Evolutionary conservation across 2,797 vertebrate genomes (phyloP).

Genomic region (Mormyrops boulengeri): DNA sequence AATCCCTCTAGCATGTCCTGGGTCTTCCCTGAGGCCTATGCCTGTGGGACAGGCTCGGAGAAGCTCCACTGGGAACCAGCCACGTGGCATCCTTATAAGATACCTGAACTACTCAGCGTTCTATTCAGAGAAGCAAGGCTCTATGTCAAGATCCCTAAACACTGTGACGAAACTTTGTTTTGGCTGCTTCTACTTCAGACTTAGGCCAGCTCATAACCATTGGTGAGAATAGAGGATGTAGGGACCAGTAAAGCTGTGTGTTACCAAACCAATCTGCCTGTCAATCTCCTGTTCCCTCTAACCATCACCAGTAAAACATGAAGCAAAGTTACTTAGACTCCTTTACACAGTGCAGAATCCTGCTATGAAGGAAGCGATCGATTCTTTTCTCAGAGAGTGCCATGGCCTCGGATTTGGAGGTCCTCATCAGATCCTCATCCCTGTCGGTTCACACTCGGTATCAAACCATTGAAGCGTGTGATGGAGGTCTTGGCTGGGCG

Average conservation of each 20-base stretch:
- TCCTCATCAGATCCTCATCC: not conserved
- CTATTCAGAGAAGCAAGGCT: not conserved
- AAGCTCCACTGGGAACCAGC: not conserved
- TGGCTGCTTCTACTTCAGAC: not conserved
- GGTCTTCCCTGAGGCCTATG: not conserved
- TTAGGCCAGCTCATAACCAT: not conserved
- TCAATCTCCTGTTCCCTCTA: not conserved
- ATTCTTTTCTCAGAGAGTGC: not conserved
- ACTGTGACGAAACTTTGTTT: not conserved
- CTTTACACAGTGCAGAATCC: not conserved
- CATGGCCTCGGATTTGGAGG: not conserved
- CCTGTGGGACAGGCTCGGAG: not conserved
- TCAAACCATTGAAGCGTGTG: not conserved
- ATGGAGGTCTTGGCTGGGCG: not conserved
- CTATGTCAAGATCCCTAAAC: not conserved
- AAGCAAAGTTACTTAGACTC: not conserved
- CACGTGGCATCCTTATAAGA: not conserved
- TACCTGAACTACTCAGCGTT: not conserved
- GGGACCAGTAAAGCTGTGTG: not conserved
- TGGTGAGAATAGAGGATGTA: not conserved
- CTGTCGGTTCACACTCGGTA: not conserved
- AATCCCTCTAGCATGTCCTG: not conserved
- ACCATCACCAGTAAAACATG: not conserved
- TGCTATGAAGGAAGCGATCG: not conserved
- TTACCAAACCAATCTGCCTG: not conserved